A percentile compares a stretch with the other conserved stretches of the same genome.
Conservation (phyloP, 2,888 invertebrate genomes). For the Drosophila leonis region DNA sequence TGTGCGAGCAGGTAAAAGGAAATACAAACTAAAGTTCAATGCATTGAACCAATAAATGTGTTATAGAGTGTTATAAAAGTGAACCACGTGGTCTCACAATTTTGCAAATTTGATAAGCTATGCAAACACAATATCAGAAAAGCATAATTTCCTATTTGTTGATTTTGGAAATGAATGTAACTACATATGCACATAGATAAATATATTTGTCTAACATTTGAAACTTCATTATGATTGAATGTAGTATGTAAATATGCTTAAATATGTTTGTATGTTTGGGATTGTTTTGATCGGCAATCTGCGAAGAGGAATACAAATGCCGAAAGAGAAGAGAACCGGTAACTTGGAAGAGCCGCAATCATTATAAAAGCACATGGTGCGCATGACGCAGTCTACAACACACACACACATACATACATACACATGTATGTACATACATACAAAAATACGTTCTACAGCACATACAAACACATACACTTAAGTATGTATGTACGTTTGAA, state of each 20-base stretch:
- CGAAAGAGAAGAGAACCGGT: constrained; percentile 46
- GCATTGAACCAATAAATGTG: constrained; percentile 15
- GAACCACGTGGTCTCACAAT: constrained; percentile 49
- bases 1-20: background rate
- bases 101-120: constrained; percentile 34
- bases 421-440: background rate
- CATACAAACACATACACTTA: background rate
- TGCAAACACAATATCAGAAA: constrained; percentile 6
- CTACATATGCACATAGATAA: background rate
- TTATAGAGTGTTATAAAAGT: background rate
- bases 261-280: background rate
- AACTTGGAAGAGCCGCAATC: constrained; percentile 23
- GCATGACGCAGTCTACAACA: constrained; percentile 68
- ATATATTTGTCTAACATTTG: background rate
- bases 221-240: background rate
- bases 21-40: background rate
- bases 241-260: background rate
- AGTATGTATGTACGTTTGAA: background rate
- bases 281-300: constrained; percentile 67
- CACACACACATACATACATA: background rate
- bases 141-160: background rate
- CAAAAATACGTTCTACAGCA: background rate
- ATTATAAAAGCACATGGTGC: constrained; percentile 82
- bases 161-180: background rate
- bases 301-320: constrained; percentile 17